These are phyloP conservation scores for Microcebus murinus DNA, from an alignment of 2,113 vertebrate genomes.

Conservation along the genomic window DNA sequence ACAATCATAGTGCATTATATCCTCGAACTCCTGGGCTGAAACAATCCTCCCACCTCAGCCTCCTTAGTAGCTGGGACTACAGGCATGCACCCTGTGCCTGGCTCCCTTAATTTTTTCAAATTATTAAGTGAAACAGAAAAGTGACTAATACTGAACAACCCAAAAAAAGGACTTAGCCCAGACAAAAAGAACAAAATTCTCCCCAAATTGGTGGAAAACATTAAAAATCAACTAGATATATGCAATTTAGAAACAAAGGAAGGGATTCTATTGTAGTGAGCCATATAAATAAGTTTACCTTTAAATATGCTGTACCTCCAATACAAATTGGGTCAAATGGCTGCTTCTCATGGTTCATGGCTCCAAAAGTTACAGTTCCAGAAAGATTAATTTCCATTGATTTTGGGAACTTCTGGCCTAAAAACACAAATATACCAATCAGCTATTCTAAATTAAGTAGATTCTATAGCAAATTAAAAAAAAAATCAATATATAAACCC, in stretches of 20 bases:
- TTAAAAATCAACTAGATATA: constrained; percentile 36
- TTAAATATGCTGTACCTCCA: constrained; percentile 92
- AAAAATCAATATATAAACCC: constrained; percentile 2
- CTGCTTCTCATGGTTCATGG: constrained; percentile 80
- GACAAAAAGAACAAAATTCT: not conserved
- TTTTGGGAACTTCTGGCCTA: constrained; percentile 96
- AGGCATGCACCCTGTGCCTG: not conserved
- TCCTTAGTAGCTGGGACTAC: not conserved
- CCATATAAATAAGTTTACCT: constrained; percentile 84
- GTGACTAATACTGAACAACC: not conserved
- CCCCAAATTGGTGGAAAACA: not conserved
- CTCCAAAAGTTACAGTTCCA: constrained; percentile 89
- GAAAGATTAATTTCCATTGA: constrained; percentile 92
- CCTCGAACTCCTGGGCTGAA: not conserved
- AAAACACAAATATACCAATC: constrained; percentile 56
- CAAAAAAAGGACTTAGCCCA: not conserved
- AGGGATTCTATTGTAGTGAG: not conserved
- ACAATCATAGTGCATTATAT: too few relatives aligned
- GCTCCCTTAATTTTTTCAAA: constrained; percentile 17
- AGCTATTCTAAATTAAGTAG: constrained; percentile 28
- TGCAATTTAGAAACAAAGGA: constrained; percentile 29
- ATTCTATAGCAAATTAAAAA: not conserved
- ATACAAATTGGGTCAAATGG: constrained; percentile 91
- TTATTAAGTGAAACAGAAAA: constrained; percentile 35
- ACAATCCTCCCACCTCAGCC: not conserved